Conservation (phyloP, 2,113 vertebrate species). For the Salvelinus alpinus region DNA sequence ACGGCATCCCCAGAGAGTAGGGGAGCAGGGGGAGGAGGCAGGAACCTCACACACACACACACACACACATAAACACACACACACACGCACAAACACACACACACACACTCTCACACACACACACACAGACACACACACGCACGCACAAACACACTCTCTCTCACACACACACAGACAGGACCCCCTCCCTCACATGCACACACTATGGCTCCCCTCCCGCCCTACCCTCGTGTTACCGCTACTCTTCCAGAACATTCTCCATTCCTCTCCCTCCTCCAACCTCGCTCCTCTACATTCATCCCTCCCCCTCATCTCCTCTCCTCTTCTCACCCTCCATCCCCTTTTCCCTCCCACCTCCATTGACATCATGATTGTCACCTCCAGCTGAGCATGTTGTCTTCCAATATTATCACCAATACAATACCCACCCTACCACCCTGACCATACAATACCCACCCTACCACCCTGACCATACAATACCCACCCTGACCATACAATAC, state of each 20-base stretch:
- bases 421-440: background rate
- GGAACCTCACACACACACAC: too few species aligned
- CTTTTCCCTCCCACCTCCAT: background rate
- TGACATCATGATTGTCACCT: constrained; percentile 28
- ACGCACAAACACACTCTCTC: constrained; percentile 1
- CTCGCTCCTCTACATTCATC: background rate
- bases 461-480: too few species aligned
- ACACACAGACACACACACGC: background rate
- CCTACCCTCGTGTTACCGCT: background rate
- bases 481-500: too few species aligned
- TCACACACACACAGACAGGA: background rate
- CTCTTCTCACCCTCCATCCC: background rate
- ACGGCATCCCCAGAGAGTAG: constrained; percentile 45
- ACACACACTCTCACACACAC: too few species aligned
- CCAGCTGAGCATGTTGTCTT: constrained; percentile 8
- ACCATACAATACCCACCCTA: too few species aligned
- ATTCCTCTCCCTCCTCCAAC: background rate
- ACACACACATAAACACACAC: too few species aligned
- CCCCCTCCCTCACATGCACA: background rate
- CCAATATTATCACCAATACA: constrained; percentile 27
- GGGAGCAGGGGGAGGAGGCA: constrained; percentile 15
- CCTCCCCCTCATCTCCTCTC: background rate
- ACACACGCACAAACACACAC: too few species aligned
- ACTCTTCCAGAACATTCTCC: constrained; percentile 3
- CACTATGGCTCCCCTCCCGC: too few species aligned